Evolutionary conservation across 2,888 invertebrate genomes (phyloP), one percentile per base, ranked within the genome.

Genomic region (Drosophila cognata): DNA sequence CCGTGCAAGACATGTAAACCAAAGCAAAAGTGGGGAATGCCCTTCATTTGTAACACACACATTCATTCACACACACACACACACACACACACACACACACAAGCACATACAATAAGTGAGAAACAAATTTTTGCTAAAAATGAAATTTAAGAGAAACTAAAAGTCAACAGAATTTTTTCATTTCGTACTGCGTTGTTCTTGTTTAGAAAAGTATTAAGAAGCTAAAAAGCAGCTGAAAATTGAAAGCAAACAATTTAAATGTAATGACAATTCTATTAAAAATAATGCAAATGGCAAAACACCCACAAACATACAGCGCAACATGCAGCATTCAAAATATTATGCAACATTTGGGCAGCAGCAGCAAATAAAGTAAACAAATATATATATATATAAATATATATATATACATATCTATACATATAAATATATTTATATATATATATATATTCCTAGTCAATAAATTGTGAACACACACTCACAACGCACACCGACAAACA

Each of bases 141-240:
- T 52, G 53, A 75, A 36, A 48, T 46, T 35, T 10, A 21, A 53
- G 51, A 36, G 51, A 71, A 46, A 53, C 10, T 33, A 58, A 55
- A 52, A 59, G n/a, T 59, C 21, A 36, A 33, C 33, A 48, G n/a
- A 66, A 60, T 43, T 57, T 31, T 63, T 77, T 61, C 7, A 35
- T 59, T 59, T 61, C 56, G 25, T 53, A 61, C 64, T 88, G 85
- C 82, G 84, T 91, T 91, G 91, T 91, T 91, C 90, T 91, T 91
- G 91, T 91, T 91, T 90, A 87, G 86, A 84, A 80, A 82, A 63
- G 76, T 79, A 86, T 85, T 82, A 77, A 60, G 33, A 62, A 79
- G 58, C 35, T 51, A 56, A 38, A 52, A 59, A 57, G 50, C 58
- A 61, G 41, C 65, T 43, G 62, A 38, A 53, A 25, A 41, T 21